These are phyloP conservation scores for Hypomecis atomaria DNA, from an alignment of 2,888 invertebrate species.

Conservation along the genomic window DNA sequence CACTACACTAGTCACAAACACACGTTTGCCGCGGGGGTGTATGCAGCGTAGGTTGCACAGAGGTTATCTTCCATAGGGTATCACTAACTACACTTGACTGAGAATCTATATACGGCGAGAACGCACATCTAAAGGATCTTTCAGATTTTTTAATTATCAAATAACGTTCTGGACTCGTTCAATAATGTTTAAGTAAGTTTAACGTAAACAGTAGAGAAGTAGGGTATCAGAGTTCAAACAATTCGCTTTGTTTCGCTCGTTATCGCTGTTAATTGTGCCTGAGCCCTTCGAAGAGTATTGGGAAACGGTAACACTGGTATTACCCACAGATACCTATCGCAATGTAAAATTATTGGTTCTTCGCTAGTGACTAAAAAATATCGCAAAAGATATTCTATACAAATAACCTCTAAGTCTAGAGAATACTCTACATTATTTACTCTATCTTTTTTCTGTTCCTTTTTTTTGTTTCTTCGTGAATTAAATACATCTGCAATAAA, in stretches of 20 bases:
- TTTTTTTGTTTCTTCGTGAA: too few relatives aligned
- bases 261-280: slow-evolving; percentile 19
- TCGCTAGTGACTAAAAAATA: too few relatives aligned
- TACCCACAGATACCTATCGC: too few relatives aligned
- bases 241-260: slow-evolving; percentile 34
- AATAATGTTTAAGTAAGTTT: slow-evolving; percentile 45
- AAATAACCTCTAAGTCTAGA: too few relatives aligned
- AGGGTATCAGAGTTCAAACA: slow-evolving; percentile 43
- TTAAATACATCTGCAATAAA: too few relatives aligned
- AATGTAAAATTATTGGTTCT: too few relatives aligned
- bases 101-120: slow-evolving; percentile 43
- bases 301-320: slow-evolving; percentile 43
- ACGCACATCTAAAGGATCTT: slow-evolving; percentile 55
- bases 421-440: too few relatives aligned
- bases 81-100: slow-evolving; percentile 5
- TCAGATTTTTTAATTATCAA: slow-evolving; percentile 62
- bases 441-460: too few relatives aligned
- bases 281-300: slow-evolving; percentile 53
- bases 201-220: slow-evolving; percentile 27
- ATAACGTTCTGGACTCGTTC: slow-evolving; percentile 55
- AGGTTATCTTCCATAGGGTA: slow-evolving; percentile 63
- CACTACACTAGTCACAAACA: slow-evolving; percentile 50
- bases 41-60: slow-evolving; percentile 51
- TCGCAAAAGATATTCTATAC: too few relatives aligned
- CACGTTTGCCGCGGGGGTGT: slow-evolving; percentile 38